These are phyloP conservation scores for Margaritifera margaritifera DNA, from an alignment of 2,888 invertebrate genomes.

Conservation along the genomic window DNA sequence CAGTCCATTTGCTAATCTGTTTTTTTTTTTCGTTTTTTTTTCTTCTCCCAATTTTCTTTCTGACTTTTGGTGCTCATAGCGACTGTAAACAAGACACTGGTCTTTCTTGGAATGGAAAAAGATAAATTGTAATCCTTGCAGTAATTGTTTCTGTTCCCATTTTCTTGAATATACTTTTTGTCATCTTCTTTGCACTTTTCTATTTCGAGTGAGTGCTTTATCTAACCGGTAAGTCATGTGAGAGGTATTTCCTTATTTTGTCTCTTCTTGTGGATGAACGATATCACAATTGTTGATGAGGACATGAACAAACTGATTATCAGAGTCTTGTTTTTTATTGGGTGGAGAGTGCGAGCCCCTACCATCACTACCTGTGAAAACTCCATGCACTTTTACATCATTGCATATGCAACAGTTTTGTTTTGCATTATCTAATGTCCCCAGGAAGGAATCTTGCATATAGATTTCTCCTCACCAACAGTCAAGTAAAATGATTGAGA, in stretches of 20 bases:
- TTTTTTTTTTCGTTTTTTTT: slow-evolving; percentile 9
- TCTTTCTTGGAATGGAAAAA: slow-evolving; percentile 20
- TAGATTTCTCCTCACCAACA: slow-evolving; percentile 3
- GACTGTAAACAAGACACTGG: slow-evolving; percentile 14
- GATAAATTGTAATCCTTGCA: slow-evolving; percentile 15
- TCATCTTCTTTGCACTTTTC: too few relatives aligned
- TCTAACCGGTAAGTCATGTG: too few relatives aligned
- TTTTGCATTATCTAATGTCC: slow-evolving; percentile 9
- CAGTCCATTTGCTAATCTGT: slow-evolving; percentile 9
- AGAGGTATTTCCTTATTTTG: too few relatives aligned
- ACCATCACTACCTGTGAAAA: slow-evolving; percentile 6
- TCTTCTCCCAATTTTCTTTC: slow-evolving; percentile 3
- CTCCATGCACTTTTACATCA: slow-evolving; percentile 9
- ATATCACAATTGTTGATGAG: neutral
- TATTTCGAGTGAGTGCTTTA: too few relatives aligned
- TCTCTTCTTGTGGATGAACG: neutral
- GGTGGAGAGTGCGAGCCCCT: slow-evolving; percentile 7
- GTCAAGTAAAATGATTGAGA: slow-evolving; percentile 11
- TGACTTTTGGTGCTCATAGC: slow-evolving; percentile 4
- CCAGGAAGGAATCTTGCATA: slow-evolving; percentile 13
- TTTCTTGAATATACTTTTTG: slow-evolving; percentile 7
- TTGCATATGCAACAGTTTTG: slow-evolving; percentile 9
- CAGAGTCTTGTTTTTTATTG: slow-evolving; percentile 11
- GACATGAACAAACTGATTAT: neutral
- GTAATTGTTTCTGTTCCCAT: slow-evolving; percentile 14